Percentiles rank a stretch among this genome's conserved stretches.
These are phyloP conservation scores for Tetraodon nigroviridis DNA, from an alignment of 2,113 vertebrate genomes.

Conservation along the genomic window DNA sequence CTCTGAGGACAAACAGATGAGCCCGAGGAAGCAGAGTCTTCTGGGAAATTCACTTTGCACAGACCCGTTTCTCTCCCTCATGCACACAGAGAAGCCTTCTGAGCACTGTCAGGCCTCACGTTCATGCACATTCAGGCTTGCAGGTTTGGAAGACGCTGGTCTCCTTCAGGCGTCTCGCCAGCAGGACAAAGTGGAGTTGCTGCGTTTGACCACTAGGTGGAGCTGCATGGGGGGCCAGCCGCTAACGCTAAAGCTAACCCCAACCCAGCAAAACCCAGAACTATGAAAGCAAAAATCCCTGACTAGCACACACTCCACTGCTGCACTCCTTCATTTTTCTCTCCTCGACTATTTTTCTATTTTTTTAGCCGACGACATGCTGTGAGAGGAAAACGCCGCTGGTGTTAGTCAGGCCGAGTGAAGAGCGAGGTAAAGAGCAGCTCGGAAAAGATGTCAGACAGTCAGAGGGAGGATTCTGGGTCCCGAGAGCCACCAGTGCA, in stretches of 20 bases:
- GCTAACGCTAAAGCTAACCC: too few species aligned
- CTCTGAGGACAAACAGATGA: not conserved
- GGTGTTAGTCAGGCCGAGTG: slow-evolving; percentile 58
- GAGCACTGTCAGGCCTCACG: not conserved
- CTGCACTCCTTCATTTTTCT: not conserved
- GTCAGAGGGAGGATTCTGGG: slow-evolving; percentile 32
- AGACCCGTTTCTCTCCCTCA: slow-evolving; percentile 32
- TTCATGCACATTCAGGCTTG: slow-evolving; percentile 28
- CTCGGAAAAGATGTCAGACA: slow-evolving; percentile 36
- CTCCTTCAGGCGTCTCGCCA: not conserved
- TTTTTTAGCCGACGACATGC: slow-evolving; percentile 32
- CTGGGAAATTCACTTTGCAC: not conserved
- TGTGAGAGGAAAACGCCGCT: slow-evolving; percentile 41
- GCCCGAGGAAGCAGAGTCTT: slow-evolving; percentile 1
- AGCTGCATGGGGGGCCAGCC: not conserved
- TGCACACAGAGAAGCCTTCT: slow-evolving; percentile 21
- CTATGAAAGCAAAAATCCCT: too few species aligned
- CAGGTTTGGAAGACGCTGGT: not conserved
- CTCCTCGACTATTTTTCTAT: not conserved
- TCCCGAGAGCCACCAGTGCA: slow-evolving; percentile 28
- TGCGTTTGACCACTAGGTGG: slow-evolving; percentile 31
- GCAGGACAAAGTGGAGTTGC: too few species aligned
- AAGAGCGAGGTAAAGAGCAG: slow-evolving; percentile 48
- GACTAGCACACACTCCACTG: too few species aligned
- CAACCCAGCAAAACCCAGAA: too few species aligned